Conservation (phyloP, 2,888 invertebrate genomes). For the Pecten maximus region DNA sequence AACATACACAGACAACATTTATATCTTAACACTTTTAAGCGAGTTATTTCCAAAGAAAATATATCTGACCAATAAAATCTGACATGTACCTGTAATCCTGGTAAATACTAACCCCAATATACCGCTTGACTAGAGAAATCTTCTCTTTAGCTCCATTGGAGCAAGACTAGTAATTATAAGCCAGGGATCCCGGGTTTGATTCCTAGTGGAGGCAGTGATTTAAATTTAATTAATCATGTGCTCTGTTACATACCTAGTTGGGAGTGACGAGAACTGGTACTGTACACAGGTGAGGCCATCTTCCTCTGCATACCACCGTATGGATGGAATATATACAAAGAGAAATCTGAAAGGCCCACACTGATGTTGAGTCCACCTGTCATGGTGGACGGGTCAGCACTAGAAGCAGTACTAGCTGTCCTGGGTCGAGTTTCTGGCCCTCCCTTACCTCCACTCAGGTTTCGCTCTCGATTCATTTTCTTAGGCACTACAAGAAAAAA, state of each 20-base stretch:
- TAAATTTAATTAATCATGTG: no score
- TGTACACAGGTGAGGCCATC: slow-evolving; percentile 70
- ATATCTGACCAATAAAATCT: no score
- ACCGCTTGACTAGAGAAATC: no score
- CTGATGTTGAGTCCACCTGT: slow-evolving; percentile 94
- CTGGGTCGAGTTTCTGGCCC: slow-evolving; percentile 57
- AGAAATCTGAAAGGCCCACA: slow-evolving; percentile 97
- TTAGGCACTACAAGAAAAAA: slow-evolving; percentile 54
- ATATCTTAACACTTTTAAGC: no score
- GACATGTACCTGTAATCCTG: no score
- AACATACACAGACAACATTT: no score
- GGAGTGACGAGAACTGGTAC: slow-evolving; percentile 35
- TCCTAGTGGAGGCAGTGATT: no score
- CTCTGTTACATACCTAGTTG: slow-evolving; percentile 48
- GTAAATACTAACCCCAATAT: no score
- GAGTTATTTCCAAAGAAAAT: no score
- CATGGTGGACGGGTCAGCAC: slow-evolving; percentile 52
- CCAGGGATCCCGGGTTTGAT: no score
- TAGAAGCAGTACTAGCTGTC: slow-evolving; percentile 66
- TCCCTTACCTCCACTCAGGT: slow-evolving; percentile 66
- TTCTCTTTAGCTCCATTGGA: no score
- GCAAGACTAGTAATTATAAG: no score
- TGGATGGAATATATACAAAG: slow-evolving; percentile 98
- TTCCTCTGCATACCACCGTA: slow-evolving; percentile 87
- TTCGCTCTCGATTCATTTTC: slow-evolving; percentile 62